Evolutionary conservation across 1,140 invertebrate species (phyloP).

Genomic region (Pseudomyrmex concolor): DNA sequence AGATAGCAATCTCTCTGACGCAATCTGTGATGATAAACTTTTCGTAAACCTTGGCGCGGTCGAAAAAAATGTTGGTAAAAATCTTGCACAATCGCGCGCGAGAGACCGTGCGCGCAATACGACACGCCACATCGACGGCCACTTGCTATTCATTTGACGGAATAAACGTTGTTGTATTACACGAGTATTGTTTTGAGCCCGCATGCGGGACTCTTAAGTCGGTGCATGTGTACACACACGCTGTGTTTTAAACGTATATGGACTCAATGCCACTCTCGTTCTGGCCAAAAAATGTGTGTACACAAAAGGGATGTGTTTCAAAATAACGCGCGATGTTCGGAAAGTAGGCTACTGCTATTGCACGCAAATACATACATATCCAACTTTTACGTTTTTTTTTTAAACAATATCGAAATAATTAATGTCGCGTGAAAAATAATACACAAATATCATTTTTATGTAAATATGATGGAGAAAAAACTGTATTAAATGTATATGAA

Average conservation of each 20-base stretch:
- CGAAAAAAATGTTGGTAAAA: conserved; percentile 40
- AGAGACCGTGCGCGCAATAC: conserved; percentile 10
- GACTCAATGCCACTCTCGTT: conserved; percentile 12
- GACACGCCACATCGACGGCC: conserved; percentile 24
- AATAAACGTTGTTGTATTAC: conserved; percentile 35
- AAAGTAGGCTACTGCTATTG: too few species aligned
- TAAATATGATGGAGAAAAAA: too few species aligned
- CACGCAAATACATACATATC: too few species aligned
- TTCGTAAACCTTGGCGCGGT: conserved; percentile 31
- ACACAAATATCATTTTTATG: too few species aligned
- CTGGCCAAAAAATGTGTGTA: background rate
- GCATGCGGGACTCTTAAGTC: conserved; percentile 32
- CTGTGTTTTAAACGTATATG: background rate
- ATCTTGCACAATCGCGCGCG: conserved; percentile 56
- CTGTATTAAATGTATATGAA: too few species aligned
- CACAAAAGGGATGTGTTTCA: background rate
- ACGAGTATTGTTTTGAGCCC: conserved; percentile 44
- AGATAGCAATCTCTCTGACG: conserved; percentile 21
- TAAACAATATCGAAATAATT: too few species aligned
- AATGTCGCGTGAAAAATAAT: too few species aligned
- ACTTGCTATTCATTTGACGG: conserved; percentile 67
- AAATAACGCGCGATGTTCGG: background rate
- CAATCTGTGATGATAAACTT: conserved; percentile 56
- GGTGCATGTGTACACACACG: background rate
- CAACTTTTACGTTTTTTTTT: too few species aligned